These are phyloP conservation scores for Macrosiphum euphorbiae DNA, from an alignment of 2,888 invertebrate genomes.

Conservation along the genomic window DNA sequence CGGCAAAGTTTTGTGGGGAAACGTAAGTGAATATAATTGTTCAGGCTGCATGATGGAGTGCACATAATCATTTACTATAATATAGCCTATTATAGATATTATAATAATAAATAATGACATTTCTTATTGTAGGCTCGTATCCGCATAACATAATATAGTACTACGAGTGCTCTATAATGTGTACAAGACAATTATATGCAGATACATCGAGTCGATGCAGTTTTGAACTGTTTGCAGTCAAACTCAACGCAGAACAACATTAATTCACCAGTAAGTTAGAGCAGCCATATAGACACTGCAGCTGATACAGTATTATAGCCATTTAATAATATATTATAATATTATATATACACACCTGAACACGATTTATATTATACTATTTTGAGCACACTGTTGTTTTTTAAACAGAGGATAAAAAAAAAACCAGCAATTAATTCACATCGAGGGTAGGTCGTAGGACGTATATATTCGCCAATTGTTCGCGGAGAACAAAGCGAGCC, in stretches of 20 bases:
- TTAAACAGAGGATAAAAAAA: neutral
- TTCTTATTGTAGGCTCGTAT: neutral
- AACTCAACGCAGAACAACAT: neutral
- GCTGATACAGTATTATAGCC: neutral
- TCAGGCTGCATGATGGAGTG: neutral
- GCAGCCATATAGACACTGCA: neutral
- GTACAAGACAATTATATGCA: neutral
- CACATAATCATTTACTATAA: neutral
- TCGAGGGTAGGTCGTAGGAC: neutral
- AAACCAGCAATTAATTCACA: neutral
- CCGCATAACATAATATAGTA: neutral
- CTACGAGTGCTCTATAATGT: neutral
- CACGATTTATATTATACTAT: neutral
- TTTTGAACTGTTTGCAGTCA: neutral
- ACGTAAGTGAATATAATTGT: neutral
- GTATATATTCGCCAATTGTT: slow-evolving; percentile 30
- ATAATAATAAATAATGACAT: neutral
- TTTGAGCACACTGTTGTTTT: neutral
- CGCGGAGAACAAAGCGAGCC: slow-evolving; percentile 9
- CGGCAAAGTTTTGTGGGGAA: neutral
- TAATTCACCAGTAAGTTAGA: neutral
- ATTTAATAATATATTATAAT: too few species aligned
- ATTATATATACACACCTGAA: neutral
- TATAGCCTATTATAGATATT: neutral
- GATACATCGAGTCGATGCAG: neutral